These are phyloP conservation scores for Cyphomyrus plagiostoma DNA, from an alignment of 2,113 vertebrate genomes.

Conservation along the genomic window DNA sequence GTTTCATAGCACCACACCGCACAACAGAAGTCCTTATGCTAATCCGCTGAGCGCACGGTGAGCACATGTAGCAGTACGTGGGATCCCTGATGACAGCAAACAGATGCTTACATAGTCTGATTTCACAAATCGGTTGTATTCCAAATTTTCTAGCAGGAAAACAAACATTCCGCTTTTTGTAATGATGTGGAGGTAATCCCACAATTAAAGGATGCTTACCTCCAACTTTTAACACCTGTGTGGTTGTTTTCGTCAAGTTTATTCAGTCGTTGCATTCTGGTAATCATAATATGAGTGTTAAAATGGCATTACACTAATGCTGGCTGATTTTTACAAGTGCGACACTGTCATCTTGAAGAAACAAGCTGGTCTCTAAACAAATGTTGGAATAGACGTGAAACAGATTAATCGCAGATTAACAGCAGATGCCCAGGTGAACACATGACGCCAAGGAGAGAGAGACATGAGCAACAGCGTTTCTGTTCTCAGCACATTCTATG, in stretches of 20 bases:
- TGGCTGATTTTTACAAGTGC: not conserved
- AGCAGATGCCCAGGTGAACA: not conserved
- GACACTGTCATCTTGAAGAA: not conserved
- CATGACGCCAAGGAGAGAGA: not conserved
- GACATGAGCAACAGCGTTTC: not conserved
- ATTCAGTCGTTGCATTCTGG: conserved; percentile 16
- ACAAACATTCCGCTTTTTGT: conserved; percentile 30
- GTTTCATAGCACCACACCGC: conserved; percentile 6
- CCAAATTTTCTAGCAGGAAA: conserved; percentile 31
- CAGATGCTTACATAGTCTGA: conserved; percentile 37
- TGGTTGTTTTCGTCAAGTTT: conserved; percentile 27
- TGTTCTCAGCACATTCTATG: not conserved
- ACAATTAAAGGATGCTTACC: conserved; percentile 28
- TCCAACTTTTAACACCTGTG: conserved; percentile 19
- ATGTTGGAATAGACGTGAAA: not conserved
- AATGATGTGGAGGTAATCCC: conserved; percentile 33
- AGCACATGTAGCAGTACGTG: conserved; percentile 18
- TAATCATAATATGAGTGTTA: conserved; percentile 19
- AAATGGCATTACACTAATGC: conserved; percentile 21
- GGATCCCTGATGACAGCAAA: conserved; percentile 30
- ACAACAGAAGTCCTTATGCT: conserved; percentile 29
- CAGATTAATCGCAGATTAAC: not conserved
- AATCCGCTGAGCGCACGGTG: conserved; percentile 20
- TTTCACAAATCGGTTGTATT: conserved; percentile 43
- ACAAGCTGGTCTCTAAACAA: not conserved